Conservation (phyloP, 2,797 vertebrate species). For the Onychomys arenicola region DNA sequence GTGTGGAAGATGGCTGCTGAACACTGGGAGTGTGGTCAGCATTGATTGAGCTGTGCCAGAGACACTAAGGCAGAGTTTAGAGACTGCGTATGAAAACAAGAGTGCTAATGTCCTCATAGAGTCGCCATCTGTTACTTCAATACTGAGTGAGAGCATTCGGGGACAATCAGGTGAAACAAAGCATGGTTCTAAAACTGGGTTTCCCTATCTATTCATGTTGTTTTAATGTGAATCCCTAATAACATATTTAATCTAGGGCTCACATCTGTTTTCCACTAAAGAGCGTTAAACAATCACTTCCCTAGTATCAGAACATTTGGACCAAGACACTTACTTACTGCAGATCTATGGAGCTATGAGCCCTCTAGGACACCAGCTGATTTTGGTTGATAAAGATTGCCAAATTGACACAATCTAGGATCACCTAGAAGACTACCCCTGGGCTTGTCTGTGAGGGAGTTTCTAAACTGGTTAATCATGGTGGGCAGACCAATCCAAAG, state of each 20-base stretch:
- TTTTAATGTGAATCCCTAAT: not conserved
- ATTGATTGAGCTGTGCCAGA: not conserved
- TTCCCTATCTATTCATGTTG: not conserved
- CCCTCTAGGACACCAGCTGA: not conserved
- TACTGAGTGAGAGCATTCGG: not conserved
- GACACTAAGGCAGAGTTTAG: not conserved
- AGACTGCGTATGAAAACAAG: not conserved
- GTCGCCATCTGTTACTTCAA: not conserved
- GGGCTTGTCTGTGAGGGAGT: not conserved
- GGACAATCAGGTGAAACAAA: constrained; percentile 5
- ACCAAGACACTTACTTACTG: not conserved
- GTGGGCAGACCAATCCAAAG: not conserved
- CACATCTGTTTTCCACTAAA: not conserved
- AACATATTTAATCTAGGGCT: not conserved
- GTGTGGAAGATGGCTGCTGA: not conserved
- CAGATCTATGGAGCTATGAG: not conserved
- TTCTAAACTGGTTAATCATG: not conserved
- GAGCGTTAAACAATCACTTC: not conserved
- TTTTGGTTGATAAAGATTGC: not conserved
- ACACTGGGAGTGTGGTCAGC: not conserved
- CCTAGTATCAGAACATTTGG: not conserved
- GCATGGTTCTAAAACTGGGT: not conserved
- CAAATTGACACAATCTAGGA: not conserved
- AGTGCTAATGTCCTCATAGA: not conserved
- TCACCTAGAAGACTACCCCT: not conserved